These are phyloP conservation scores for Rynchops niger DNA, from an alignment of 2,113 vertebrate species.

Conservation along the genomic window DNA sequence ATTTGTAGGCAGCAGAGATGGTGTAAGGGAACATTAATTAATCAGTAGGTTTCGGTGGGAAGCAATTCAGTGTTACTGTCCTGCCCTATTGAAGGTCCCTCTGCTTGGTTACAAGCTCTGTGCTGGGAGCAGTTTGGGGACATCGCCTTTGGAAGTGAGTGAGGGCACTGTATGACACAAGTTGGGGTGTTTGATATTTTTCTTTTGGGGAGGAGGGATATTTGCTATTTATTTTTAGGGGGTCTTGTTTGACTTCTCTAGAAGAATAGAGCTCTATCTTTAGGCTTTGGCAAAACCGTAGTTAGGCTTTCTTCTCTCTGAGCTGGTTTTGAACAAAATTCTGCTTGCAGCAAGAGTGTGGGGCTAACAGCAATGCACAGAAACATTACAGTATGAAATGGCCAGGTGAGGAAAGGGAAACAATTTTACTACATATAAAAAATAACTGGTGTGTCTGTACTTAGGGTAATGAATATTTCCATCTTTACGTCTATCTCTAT, in stretches of 20 bases:
- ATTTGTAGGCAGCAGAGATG: neutral
- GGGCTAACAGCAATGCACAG: neutral
- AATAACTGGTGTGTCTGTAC: neutral
- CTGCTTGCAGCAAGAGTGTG: neutral
- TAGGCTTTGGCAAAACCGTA: neutral
- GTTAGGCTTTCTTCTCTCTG: neutral
- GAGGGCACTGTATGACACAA: accelerated
- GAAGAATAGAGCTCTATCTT: neutral
- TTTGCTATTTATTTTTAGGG: neutral
- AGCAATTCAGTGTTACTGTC: neutral
- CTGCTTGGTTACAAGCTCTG: accelerated
- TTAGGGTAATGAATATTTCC: neutral
- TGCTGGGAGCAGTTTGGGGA: neutral
- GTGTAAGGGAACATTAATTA: neutral
- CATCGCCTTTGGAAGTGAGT: neutral
- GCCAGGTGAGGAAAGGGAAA: neutral
- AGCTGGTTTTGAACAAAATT: neutral
- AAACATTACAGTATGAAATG: neutral
- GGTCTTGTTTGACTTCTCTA: neutral
- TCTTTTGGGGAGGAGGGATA: neutral
- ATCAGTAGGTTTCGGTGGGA: neutral
- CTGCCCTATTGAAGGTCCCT: neutral
- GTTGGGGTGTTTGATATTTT: neutral
- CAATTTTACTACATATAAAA: accelerated
- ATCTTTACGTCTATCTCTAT: neutral